Percentiles rank a stretch among this genome's conserved stretches.
Conservation (phyloP, 2,113 vertebrate genomes). For the Xiphorhynchus elegans region DNA sequence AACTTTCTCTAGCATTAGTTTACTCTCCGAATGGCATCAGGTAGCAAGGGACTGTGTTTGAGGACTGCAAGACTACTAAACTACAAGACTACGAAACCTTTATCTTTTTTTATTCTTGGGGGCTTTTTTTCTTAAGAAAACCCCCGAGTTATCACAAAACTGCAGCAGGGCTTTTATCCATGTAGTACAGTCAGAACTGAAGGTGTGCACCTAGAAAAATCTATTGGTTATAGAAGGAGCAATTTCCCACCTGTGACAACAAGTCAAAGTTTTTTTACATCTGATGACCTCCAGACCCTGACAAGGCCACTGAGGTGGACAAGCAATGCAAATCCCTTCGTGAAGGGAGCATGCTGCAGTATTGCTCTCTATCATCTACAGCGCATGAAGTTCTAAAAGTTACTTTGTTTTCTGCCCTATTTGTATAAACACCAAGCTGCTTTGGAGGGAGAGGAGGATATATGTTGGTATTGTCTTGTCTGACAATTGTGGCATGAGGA, state of each 20-base stretch:
- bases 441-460: background rate
- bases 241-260: background rate
- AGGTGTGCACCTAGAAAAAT: background rate
- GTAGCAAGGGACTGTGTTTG: background rate
- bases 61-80: background rate
- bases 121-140: background rate
- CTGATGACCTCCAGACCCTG: background rate
- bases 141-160: background rate
- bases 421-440: background rate
- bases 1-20: background rate
- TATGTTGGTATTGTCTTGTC: background rate
- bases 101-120: background rate
- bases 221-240: background rate
- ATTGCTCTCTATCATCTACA: background rate
- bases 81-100: background rate
- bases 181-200: background rate
- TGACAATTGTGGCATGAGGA: background rate
- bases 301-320: background rate
- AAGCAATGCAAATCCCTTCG: background rate
- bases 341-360: background rate
- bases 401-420: background rate
- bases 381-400: background rate
- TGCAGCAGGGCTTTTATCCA: background rate
- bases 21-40: background rate
- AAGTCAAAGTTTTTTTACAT: background rate